These are phyloP conservation scores for Phenacoccus solenopsis DNA, from an alignment of 1,140 invertebrate genomes.

Conservation along the genomic window DNA sequence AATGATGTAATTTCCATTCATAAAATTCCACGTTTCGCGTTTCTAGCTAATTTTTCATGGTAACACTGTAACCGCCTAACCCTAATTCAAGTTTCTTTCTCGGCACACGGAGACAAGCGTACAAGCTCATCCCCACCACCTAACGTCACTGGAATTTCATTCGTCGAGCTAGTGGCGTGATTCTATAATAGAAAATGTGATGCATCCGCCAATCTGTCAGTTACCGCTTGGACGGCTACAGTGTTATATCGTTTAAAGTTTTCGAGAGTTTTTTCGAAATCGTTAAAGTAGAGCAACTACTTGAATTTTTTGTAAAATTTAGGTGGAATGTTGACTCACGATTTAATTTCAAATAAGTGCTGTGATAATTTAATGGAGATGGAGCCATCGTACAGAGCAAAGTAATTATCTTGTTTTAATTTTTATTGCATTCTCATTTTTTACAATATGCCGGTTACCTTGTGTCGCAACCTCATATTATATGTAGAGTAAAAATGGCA, in stretches of 20 bases:
- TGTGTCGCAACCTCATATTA: too few relatives aligned
- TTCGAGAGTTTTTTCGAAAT: slow-evolving; percentile 11
- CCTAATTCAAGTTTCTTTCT: too few relatives aligned
- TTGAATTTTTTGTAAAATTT: slow-evolving; percentile 20
- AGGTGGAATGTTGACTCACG: slow-evolving; percentile 25
- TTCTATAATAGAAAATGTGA: slow-evolving; percentile 22
- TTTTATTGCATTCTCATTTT: too few relatives aligned
- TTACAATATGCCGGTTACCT: too few relatives aligned
- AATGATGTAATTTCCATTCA: too few relatives aligned
- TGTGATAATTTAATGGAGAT: slow-evolving; percentile 20
- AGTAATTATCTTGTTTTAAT: slow-evolving; percentile 17
- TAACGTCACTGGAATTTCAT: slow-evolving; percentile 6
- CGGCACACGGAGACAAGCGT: too few relatives aligned
- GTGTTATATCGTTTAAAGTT: slow-evolving; percentile 13
- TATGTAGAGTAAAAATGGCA: too few relatives aligned
- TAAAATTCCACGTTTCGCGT: too few relatives aligned
- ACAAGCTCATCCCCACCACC: not conserved
- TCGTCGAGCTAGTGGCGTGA: slow-evolving; percentile 18
- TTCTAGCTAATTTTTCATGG: too few relatives aligned
- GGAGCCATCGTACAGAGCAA: slow-evolving; percentile 22
- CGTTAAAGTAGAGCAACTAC: slow-evolving; percentile 23
- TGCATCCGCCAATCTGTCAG: not conserved
- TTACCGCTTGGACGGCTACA: slow-evolving; percentile 22
- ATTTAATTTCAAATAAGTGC: slow-evolving; percentile 20
- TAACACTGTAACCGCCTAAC: too few relatives aligned